Percentiles rank a stretch among this genome's conserved stretches.
Conservation (phyloP, 2,113 vertebrate species). For the Bettongia penicillata region DNA sequence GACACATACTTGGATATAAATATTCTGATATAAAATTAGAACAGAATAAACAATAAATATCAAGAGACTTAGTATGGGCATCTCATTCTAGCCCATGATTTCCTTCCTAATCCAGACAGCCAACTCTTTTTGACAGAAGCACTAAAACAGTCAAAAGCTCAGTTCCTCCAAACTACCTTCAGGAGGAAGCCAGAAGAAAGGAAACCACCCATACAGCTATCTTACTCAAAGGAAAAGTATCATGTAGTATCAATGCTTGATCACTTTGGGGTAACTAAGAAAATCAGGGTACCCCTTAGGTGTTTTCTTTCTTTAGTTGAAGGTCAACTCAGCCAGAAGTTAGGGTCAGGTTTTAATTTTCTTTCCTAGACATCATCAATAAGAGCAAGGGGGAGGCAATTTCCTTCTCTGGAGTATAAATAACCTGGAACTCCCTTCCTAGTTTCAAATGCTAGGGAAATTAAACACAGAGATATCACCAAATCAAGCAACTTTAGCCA, state of each 20-base stretch:
- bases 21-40: background rate
- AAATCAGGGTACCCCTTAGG: background rate
- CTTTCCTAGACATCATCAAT: background rate
- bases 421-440: background rate
- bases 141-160: background rate
- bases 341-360: background rate
- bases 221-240: background rate
- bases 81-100: background rate
- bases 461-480: background rate
- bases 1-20: background rate
- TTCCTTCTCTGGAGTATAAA: background rate
- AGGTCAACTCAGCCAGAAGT: background rate
- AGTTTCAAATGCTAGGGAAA: background rate
- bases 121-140: background rate
- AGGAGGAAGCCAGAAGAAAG: background rate
- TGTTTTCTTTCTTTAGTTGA: background rate
- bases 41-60: background rate
- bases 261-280: background rate
- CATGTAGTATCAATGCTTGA: no score
- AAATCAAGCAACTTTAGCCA: background rate
- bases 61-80: background rate
- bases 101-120: background rate
- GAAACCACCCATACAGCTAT: background rate
- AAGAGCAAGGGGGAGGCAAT: background rate
- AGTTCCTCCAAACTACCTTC: background rate